Evolutionary conservation across 2,797 vertebrate genomes (phyloP).

Genomic region (Rhinoraja longicauda): DNA sequence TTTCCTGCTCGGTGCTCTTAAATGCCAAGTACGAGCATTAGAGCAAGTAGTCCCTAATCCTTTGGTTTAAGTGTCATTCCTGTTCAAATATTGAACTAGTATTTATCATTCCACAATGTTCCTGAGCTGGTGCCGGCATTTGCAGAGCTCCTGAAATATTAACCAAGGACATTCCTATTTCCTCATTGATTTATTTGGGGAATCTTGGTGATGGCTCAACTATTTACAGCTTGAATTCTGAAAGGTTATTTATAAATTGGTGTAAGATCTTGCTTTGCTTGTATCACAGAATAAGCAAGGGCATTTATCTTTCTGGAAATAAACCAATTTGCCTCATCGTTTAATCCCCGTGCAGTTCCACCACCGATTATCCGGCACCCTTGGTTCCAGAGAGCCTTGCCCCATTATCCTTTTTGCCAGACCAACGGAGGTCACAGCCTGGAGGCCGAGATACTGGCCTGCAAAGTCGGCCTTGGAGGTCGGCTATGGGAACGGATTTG

Average conservation of each 20-base stretch:
- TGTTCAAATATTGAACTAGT: neutral
- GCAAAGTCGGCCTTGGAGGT: too few species aligned
- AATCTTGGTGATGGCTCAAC: neutral
- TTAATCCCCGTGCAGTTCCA: neutral
- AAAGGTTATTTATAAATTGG: neutral
- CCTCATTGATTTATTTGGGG: neutral
- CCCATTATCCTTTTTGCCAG: too few species aligned
- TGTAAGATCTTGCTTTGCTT: neutral
- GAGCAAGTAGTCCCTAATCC: neutral
- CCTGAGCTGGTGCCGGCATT: neutral
- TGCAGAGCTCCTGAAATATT: constrained; percentile 9
- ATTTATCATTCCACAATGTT: neutral
- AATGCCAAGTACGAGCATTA: neutral
- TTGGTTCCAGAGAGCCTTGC: too few species aligned
- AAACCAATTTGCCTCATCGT: neutral
- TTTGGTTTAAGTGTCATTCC: neutral
- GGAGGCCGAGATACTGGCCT: too few species aligned
- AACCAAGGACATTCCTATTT: neutral
- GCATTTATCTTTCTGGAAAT: neutral
- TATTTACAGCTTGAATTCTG: neutral
- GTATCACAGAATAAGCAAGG: neutral
- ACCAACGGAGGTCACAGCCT: too few species aligned
- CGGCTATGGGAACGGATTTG: too few species aligned
- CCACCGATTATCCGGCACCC: too few species aligned
- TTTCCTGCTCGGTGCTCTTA: neutral